Percentiles rank a stretch among this genome's conserved stretches.
Conservation (phyloP, 2,113 vertebrate species). For the Perca schrenkii region DNA sequence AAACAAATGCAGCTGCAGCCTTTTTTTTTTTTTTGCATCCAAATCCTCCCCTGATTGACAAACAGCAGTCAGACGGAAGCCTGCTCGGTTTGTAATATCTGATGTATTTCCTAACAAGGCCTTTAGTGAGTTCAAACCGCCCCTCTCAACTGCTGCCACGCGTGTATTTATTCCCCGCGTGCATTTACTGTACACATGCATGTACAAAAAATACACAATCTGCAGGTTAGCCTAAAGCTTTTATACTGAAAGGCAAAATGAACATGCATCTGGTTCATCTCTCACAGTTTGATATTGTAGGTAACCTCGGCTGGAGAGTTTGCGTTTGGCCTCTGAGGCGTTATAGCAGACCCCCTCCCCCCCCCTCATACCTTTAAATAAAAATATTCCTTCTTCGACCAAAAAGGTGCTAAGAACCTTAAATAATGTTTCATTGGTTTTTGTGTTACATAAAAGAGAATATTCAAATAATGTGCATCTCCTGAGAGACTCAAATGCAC, state of each 20-base stretch:
- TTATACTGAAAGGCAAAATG: background rate
- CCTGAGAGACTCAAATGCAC: background rate
- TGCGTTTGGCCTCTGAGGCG: background rate
- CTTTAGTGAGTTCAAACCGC: conserved; percentile 32
- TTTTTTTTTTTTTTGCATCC: background rate
- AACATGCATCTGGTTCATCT: background rate
- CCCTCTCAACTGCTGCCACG: conserved; percentile 34
- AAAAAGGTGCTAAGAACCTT: background rate
- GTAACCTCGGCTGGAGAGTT: background rate
- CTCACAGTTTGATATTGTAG: background rate
- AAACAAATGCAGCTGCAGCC: conserved; percentile 37
- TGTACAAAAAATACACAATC: background rate
- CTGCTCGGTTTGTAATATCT: conserved; percentile 26
- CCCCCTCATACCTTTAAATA: fast-evolving
- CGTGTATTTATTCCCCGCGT: conserved; percentile 61
- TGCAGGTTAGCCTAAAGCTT: background rate
- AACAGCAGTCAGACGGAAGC: conserved; percentile 45
- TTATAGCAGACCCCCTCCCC: background rate
- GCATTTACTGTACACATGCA: conserved; percentile 1
- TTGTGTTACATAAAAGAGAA: background rate
- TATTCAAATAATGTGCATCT: background rate
- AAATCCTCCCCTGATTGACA: conserved; percentile 6
- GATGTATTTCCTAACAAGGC: conserved; percentile 56
- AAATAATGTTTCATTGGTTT: background rate
- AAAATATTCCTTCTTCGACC: background rate